phyloP scores from a whole-genome alignment of 2,797 vertebrate species.

The Epinephelus malabaricus region DNA sequence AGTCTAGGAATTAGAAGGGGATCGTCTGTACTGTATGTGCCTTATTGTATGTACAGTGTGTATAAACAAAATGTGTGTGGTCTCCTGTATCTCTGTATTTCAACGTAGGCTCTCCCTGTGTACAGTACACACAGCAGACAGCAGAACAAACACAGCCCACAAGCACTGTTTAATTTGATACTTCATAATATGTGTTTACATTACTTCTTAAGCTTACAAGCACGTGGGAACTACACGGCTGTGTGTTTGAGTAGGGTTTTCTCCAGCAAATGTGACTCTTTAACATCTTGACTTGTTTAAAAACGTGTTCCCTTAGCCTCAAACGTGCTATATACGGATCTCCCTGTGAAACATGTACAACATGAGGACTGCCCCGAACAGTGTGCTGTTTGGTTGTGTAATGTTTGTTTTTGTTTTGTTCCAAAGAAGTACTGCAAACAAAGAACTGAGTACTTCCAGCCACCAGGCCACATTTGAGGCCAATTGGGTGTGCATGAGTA shows the following conservation, averaged over 20 bases:
- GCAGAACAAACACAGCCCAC: constrained; percentile 67
- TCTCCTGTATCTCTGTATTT: constrained; percentile 57
- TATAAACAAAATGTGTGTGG: constrained; percentile 74
- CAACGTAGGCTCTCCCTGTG: constrained; percentile 48
- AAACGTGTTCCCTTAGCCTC: constrained; percentile 27
- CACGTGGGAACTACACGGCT: constrained; percentile 50
- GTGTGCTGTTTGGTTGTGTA: constrained; percentile 29
- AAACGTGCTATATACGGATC: background rate
- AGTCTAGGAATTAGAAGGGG: constrained; percentile 44
- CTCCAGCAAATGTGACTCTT: constrained; percentile 42
- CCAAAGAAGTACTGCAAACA: constrained; percentile 47
- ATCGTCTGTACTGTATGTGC: constrained; percentile 20
- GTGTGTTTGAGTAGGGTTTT: constrained; percentile 56
- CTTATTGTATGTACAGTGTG: constrained; percentile 43
- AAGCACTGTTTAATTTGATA: constrained; percentile 65
- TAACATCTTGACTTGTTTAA: constrained; percentile 57
- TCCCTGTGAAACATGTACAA: constrained; percentile 16
- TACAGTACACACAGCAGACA: constrained; percentile 58
- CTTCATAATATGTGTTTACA: constrained; percentile 73
- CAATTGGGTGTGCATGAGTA: constrained; percentile 39
- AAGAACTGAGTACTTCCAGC: constrained; percentile 27
- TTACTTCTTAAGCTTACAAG: constrained; percentile 51
- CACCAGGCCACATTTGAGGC: constrained; percentile 50
- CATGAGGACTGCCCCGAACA: constrained; percentile 21
- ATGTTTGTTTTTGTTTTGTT: constrained; percentile 51